These are phyloP conservation scores for Podocnemis expansa DNA, from an alignment of 2,113 vertebrate species.

Conservation along the genomic window DNA sequence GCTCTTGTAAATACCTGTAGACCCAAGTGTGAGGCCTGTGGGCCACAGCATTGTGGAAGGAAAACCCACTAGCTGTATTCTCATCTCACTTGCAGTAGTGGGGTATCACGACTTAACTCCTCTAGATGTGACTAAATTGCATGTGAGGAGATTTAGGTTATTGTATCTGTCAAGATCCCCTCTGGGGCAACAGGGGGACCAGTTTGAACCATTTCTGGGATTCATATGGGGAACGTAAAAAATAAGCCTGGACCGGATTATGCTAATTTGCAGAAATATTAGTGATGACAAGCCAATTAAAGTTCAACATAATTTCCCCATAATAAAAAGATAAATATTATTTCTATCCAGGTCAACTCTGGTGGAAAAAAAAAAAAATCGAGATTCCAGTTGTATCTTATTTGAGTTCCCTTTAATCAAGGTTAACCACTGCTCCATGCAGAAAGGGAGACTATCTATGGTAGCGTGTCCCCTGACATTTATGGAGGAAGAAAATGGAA, in stretches of 20 bases:
- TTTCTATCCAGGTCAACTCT: not conserved
- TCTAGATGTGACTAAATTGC: not conserved
- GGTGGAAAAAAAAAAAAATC: too few relatives aligned
- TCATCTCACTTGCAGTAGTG: not conserved
- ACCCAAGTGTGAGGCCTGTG: too few relatives aligned
- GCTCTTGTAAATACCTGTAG: too few relatives aligned
- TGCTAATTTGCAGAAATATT: not conserved
- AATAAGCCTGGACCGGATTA: not conserved
- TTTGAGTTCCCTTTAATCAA: not conserved
- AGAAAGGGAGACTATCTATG: not conserved
- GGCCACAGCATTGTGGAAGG: too few relatives aligned
- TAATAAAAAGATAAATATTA: not conserved
- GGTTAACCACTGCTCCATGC: not conserved
- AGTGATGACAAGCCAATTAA: not conserved
- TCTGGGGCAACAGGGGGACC: accelerated
- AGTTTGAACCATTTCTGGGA: accelerated
- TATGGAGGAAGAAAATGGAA: not conserved
- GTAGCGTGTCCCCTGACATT: not conserved
- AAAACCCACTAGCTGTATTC: not conserved
- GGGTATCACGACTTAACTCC: too few relatives aligned
- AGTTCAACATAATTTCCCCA: not conserved
- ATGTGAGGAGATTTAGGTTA: not conserved
- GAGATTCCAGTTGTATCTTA: not conserved
- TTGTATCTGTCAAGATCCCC: not conserved
- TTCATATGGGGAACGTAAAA: accelerated